These are phyloP conservation scores for Larimichthys polyactis DNA, from an alignment of 2,113 vertebrate species.

Conservation along the genomic window DNA sequence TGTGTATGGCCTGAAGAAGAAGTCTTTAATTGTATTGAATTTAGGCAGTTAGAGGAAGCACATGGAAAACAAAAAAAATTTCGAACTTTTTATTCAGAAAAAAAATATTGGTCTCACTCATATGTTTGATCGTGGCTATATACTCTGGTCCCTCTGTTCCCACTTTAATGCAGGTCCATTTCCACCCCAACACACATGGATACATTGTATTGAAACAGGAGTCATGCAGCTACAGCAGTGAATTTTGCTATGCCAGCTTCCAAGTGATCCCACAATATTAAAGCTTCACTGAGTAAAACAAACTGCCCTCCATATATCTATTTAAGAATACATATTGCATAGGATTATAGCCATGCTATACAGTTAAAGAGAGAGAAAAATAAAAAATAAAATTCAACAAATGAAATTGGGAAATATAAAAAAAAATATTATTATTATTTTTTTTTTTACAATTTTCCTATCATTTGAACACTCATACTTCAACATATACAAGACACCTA, in stretches of 20 bases:
- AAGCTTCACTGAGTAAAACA: constrained; percentile 88
- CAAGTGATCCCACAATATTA: constrained; percentile 89
- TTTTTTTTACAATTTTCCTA: constrained; percentile 85
- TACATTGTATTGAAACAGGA: constrained; percentile 91
- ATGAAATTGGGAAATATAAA: constrained; percentile 86
- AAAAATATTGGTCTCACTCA: constrained; percentile 93
- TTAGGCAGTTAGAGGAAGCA: constrained; percentile 15
- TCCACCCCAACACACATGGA: constrained; percentile 91
- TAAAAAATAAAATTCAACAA: constrained; percentile 86
- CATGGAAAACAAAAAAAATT: constrained; percentile 45
- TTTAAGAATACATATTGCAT: constrained; percentile 94
- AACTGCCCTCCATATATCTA: constrained; percentile 92
- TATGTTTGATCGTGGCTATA: constrained; percentile 91
- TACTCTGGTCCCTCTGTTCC: constrained; percentile 83
- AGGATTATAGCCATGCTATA: constrained; percentile 99
- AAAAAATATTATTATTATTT: constrained; percentile 60
- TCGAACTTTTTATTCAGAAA: constrained; percentile 89
- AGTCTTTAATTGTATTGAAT: constrained; percentile 1
- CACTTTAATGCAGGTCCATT: constrained; percentile 83
- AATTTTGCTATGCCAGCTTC: constrained; percentile 89
- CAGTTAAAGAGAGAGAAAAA: constrained; percentile 79
- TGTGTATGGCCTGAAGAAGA: constrained; percentile 9
- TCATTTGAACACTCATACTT: constrained; percentile 93
- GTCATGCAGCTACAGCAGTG: constrained; percentile 96
- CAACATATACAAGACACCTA: constrained; percentile 93